Evolutionary conservation across 1,140 invertebrate species (phyloP).

Genomic region (Lepidostoma basale): DNA sequence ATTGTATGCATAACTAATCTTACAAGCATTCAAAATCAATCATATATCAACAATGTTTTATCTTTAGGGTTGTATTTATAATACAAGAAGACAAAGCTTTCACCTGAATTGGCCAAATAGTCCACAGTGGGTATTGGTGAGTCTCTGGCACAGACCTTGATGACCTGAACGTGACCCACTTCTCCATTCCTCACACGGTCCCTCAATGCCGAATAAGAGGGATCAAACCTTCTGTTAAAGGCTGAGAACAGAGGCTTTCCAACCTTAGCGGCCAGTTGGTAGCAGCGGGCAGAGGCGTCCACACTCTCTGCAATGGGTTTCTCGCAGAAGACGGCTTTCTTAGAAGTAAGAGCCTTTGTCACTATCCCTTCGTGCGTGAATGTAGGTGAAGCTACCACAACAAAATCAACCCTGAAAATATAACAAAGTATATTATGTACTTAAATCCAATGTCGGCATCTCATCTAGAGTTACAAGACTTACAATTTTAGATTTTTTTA

Average conservation of each 20-base stretch:
- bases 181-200: slow-evolving; percentile 62
- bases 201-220: slow-evolving; percentile 62
- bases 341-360: slow-evolving; percentile 61
- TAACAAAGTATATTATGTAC: slow-evolving; percentile 2
- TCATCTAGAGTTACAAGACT: too few species aligned
- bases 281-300: slow-evolving; percentile 63
- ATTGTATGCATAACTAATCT: too few species aligned
- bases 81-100: too few species aligned
- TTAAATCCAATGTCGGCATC: too few species aligned
- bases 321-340: slow-evolving; percentile 73
- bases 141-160: slow-evolving; percentile 69
- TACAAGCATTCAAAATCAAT: too few species aligned
- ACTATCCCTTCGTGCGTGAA: slow-evolving; percentile 68
- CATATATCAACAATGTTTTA: too few species aligned
- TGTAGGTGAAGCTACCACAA: slow-evolving; percentile 67
- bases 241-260: slow-evolving; percentile 67
- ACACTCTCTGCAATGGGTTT: slow-evolving; percentile 70
- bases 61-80: too few species aligned
- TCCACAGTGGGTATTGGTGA: slow-evolving; percentile 66
- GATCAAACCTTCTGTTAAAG: slow-evolving; percentile 75
- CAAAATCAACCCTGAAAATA: slow-evolving; percentile 60
- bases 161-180: slow-evolving; percentile 66
- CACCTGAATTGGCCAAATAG: slow-evolving; percentile 68
- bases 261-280: slow-evolving; percentile 63
- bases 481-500: too few species aligned